Conservation (phyloP, 2,797 vertebrate species). For the Forpus xanthops region DNA sequence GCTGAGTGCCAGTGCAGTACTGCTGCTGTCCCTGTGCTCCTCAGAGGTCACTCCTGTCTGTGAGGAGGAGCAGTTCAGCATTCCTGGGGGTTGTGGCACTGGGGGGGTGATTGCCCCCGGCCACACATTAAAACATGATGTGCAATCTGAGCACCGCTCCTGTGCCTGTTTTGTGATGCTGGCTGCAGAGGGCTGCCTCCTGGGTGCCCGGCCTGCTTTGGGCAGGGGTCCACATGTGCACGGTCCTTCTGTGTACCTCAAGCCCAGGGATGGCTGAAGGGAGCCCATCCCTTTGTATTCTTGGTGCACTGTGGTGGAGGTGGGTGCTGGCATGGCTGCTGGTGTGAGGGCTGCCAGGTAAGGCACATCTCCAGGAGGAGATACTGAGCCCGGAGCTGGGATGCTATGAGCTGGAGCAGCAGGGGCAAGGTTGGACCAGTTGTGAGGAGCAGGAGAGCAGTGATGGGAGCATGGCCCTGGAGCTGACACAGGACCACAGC, state of each 20-base stretch:
- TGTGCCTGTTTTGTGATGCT: not conserved
- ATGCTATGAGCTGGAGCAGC: not conserved
- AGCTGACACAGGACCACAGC: not conserved
- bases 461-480: not conserved
- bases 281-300: not conserved
- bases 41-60: not conserved
- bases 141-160: not conserved
- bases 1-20: accelerated
- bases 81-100: not conserved
- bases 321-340: not conserved
- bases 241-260: accelerated
- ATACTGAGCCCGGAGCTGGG: not conserved
- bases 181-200: not conserved
- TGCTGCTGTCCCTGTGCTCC: not conserved
- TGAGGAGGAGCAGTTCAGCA: not conserved
- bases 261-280: accelerated
- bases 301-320: accelerated
- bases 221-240: accelerated
- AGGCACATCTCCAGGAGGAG: not conserved
- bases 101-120: not conserved
- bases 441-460: not conserved
- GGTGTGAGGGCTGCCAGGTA: no score
- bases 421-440: not conserved
- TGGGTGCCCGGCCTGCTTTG: no score
- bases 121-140: conserved; percentile 9